phyloP scores from a whole-genome alignment of 2,797 vertebrate species.

The Rhodeus uyekii region DNA sequence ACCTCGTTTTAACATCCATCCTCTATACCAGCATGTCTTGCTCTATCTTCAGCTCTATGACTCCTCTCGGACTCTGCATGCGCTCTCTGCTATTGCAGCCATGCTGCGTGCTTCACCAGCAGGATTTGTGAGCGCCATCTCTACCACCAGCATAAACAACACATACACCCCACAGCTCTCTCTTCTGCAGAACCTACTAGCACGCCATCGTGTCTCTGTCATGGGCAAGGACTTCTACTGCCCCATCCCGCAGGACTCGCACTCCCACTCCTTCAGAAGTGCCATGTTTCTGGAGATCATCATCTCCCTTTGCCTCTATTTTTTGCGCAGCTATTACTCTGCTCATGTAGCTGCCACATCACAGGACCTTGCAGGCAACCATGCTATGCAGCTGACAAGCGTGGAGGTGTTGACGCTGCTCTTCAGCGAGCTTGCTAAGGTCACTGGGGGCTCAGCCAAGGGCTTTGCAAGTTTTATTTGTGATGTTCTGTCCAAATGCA shows the following conservation, averaged over 20 bases:
- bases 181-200: slow-evolving; percentile 93
- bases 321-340: slow-evolving; percentile 94
- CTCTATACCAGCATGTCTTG: slow-evolving; percentile 94
- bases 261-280: slow-evolving; percentile 93
- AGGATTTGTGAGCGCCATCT: slow-evolving; percentile 95
- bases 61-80: slow-evolving; percentile 93
- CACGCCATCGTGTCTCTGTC: slow-evolving; percentile 93
- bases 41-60: slow-evolving; percentile 97
- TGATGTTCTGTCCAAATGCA: slow-evolving; percentile 96
- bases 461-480: slow-evolving; percentile 98
- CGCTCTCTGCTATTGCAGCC: slow-evolving; percentile 91
- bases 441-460: slow-evolving; percentile 92
- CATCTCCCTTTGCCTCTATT: slow-evolving; percentile 96
- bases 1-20: slow-evolving; percentile 92
- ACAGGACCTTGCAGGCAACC: slow-evolving; percentile 93
- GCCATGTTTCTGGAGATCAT: slow-evolving; percentile 99
- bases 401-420: slow-evolving; percentile 94
- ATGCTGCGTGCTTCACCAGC: slow-evolving; percentile 91
- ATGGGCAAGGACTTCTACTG: slow-evolving; percentile 99
- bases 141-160: slow-evolving; percentile 97
- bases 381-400: slow-evolving; percentile 97
- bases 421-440: slow-evolving; percentile 91
- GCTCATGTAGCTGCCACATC: slow-evolving; percentile 86
- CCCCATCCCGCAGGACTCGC: slow-evolving; percentile 92
- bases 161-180: slow-evolving; percentile 96